Conservation (phyloP, 2,797 vertebrate species). For the Danio tinwini region DNA sequence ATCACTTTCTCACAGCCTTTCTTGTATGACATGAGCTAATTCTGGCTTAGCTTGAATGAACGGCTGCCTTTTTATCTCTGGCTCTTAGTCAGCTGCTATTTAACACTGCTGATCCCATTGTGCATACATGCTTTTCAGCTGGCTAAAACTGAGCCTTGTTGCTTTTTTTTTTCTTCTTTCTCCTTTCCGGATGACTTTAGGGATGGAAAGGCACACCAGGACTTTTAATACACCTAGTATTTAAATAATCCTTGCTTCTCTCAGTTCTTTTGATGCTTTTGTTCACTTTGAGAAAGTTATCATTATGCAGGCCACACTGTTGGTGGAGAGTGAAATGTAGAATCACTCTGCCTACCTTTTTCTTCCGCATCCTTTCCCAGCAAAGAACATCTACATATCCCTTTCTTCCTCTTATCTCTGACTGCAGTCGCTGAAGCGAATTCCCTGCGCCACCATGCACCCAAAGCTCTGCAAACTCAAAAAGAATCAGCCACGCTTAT, state of each 20-base stretch:
- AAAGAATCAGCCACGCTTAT: conserved; percentile 80
- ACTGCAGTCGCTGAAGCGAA: conserved; percentile 69
- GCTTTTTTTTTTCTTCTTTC: not conserved
- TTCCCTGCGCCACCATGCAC: conserved; percentile 68
- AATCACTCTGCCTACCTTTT: conserved; percentile 71
- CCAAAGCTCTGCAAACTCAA: conserved; percentile 69
- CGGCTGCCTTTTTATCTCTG: conserved; percentile 62
- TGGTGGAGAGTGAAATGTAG: conserved; percentile 65
- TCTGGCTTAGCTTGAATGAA: conserved; percentile 71
- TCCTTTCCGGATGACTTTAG: conserved; percentile 75
- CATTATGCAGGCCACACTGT: conserved; percentile 77
- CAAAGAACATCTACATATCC: conserved; percentile 80
- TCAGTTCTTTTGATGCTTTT: conserved; percentile 79
- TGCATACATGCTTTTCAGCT: conserved; percentile 70
- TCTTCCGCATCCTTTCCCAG: conserved; percentile 73
- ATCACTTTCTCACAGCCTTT: conserved; percentile 61
- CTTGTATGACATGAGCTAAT: conserved; percentile 71
- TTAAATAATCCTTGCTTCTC: conserved; percentile 83
- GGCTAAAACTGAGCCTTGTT: conserved; percentile 77
- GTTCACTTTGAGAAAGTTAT: conserved; percentile 81
- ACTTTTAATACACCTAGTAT: conserved; percentile 80
- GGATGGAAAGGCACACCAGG: conserved; percentile 75
- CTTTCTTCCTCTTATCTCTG: conserved; percentile 76
- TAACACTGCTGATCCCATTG: conserved; percentile 68
- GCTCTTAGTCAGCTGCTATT: conserved; percentile 51